These are phyloP conservation scores for Odontomyia ornata DNA, from an alignment of 2,888 invertebrate genomes.

Conservation along the genomic window DNA sequence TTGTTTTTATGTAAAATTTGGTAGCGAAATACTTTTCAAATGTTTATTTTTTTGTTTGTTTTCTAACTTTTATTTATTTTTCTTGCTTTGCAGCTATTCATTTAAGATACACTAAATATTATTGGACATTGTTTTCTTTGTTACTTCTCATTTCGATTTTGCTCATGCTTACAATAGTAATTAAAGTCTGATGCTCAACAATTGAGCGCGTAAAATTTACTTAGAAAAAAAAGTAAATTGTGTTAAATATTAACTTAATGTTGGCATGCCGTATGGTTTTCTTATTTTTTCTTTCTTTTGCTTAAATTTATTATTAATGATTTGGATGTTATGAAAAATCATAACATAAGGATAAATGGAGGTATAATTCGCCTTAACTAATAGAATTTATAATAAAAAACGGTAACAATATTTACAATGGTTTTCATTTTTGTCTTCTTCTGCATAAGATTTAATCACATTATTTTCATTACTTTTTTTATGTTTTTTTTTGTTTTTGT, in stretches of 20 bases:
- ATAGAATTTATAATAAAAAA: conserved; percentile 39
- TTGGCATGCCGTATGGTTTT: background rate
- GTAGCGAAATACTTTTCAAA: background rate
- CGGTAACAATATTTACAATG: conserved; percentile 32
- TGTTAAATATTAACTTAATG: background rate
- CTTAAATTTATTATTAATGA: conserved; percentile 13
- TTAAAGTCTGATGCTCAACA: background rate
- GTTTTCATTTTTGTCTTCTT: background rate
- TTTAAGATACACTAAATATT: background rate
- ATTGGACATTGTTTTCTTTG: background rate
- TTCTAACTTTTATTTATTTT: background rate
- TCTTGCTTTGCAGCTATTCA: background rate
- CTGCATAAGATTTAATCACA: conserved; percentile 39
- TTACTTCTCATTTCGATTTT: background rate
- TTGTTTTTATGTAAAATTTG: background rate
- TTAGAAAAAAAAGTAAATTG: background rate
- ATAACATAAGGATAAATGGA: background rate
- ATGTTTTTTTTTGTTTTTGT: background rate
- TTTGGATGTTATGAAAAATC: conserved; percentile 18
- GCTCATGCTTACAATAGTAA: background rate
- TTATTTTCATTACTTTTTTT: conserved; percentile 11
- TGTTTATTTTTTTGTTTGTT: background rate
- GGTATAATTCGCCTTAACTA: conserved; percentile 7
- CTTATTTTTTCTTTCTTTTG: background rate
- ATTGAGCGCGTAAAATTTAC: background rate